Conservation (phyloP, 2,888 invertebrate genomes). For the Eristalis arbustorum region DNA sequence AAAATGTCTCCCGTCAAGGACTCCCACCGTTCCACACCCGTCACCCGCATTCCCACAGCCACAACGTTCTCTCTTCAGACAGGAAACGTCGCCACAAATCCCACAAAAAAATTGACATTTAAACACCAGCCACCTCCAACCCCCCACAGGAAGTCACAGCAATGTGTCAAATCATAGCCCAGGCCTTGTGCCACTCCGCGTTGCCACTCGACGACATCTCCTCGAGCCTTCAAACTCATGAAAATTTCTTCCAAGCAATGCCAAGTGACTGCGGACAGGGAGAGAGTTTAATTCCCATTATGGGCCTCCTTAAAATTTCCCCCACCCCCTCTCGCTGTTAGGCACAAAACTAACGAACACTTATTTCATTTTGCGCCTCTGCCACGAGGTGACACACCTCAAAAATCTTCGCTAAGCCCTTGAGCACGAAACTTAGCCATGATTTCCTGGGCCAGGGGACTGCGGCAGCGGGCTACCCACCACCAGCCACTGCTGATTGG, state of each 20-base stretch:
- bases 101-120: not conserved
- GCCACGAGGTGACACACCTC: slow-evolving; percentile 39
- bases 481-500: not conserved
- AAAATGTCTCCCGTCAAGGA: not conserved
- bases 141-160: not conserved
- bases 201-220: not conserved
- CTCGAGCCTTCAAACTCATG: not conserved
- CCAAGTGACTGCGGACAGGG: not conserved
- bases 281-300: not conserved
- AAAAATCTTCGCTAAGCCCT: slow-evolving; percentile 47
- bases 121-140: not conserved
- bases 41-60: not conserved
- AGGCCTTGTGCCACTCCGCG: not conserved
- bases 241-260: not conserved
- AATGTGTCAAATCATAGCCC: not conserved
- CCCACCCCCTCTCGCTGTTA: not conserved
- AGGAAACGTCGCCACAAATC: not conserved
- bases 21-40: not conserved
- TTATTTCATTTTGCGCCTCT: slow-evolving; percentile 26
- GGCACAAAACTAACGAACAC: slow-evolving; percentile 14
- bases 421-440: slow-evolving; percentile 38
- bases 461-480: too few species aligned
- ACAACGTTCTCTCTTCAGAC: not conserved
- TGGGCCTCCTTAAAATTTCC: not conserved
- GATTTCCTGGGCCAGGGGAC: not conserved